Base-by-base conservation (phyloP, 2,888 invertebrate species). In the Cistogaster globosa region DNA sequence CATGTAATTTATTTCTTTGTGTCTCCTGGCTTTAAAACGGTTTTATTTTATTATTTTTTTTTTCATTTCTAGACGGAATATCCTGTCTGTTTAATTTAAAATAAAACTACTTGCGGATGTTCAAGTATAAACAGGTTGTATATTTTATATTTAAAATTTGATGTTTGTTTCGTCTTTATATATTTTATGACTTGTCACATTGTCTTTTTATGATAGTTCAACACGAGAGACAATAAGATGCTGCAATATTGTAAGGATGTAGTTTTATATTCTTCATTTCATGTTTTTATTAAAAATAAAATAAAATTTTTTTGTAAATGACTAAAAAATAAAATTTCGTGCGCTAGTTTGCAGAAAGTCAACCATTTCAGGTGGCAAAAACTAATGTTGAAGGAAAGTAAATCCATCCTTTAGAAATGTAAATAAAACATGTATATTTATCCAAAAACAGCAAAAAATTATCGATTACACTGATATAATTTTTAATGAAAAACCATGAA, bases 1-100 rank as follows among this genome's bases (percentile, higher is more conserved):
- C 90, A 89, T 89, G 89, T 90, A 91, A 90, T 90, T 91, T 90
- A 90, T 89, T 90, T 90, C 78, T 87, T 84, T 74, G 84, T 84
- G 87, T 84, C 86, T 88, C 84, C 86, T 84, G 71, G 67, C 75
- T 71, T 84, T 60, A 75, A 75, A 68, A 60, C 51, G 51, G 45
- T 67, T 65, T n/a, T 20, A 36, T 20, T 58, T 20, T 45, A 18
- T 55, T 45, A 57, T 55, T 57, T 36, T 63, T 38, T 55, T 72
- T 48, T 65, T 65, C 14, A 1, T 63, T 63, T 55, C 55, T 32
- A 68, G 62, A 83, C 74, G 51, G 62, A 74, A 78, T 78, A 83
- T 83, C 83, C 83, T 83, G 83, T 74, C 78, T 78, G 63, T 68
- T n/a, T 12, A 45, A 20, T 53, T 57, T 75, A 65, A 62, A 60